These are phyloP conservation scores for Phrynocephalus guinanensis DNA, from an alignment of 2,797 vertebrate genomes.

Conservation along the genomic window DNA sequence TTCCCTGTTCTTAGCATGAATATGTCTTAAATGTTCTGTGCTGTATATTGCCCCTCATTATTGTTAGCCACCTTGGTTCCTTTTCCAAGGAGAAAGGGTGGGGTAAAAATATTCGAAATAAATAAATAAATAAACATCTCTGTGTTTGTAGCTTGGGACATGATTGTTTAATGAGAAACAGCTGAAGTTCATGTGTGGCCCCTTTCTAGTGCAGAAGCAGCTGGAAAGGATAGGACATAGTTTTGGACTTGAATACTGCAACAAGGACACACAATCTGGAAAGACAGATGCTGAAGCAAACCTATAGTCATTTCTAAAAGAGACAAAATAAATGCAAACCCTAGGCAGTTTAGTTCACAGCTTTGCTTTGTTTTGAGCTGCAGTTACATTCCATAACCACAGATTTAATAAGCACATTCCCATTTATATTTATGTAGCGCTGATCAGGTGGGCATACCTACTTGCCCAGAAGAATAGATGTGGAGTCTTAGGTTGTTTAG, in stretches of 20 bases:
- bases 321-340: constrained; percentile 6
- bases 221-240: constrained; percentile 60
- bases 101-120: too few relatives aligned
- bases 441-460: too few relatives aligned
- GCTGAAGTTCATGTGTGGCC: constrained; percentile 70
- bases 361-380: not conserved
- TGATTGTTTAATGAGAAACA: constrained; percentile 66
- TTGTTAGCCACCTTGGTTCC: too few relatives aligned
- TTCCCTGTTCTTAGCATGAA: too few relatives aligned
- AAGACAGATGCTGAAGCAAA: constrained; percentile 34
- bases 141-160: constrained; percentile 56
- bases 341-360: not conserved
- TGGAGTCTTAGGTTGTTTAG: too few relatives aligned
- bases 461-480: too few relatives aligned
- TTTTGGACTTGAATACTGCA: constrained; percentile 37
- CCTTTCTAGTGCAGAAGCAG: constrained; percentile 55
- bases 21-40: too few relatives aligned
- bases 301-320: constrained; percentile 11
- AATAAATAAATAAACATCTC: constrained; percentile 47
- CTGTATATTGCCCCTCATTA: too few relatives aligned
- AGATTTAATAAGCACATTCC: not conserved
- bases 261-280: constrained; percentile 39
- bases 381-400: not conserved
- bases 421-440: too few relatives aligned
- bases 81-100: too few relatives aligned